phyloP scores from a whole-genome alignment of 1,140 invertebrate species.

The Rhyzopertha dominica region DNA sequence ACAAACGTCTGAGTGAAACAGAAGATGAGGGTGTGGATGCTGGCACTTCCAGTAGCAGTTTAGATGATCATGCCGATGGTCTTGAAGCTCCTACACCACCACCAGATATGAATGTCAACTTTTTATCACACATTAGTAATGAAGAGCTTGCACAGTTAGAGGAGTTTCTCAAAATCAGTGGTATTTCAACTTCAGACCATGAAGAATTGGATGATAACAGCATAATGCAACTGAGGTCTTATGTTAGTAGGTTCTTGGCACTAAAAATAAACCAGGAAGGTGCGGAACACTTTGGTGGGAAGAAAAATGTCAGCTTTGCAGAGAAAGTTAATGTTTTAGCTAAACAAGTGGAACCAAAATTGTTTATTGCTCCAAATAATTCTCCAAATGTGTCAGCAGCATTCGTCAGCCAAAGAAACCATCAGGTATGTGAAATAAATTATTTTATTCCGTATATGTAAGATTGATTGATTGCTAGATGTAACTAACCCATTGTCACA shows the following conservation, averaged over 20 bases:
- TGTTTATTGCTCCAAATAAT: conserved; percentile 59
- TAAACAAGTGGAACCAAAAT: conserved; percentile 41
- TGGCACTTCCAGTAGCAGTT: conserved; percentile 43
- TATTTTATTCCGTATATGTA: too few species aligned
- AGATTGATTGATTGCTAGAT: too few species aligned
- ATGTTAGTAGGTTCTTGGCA: conserved; percentile 59
- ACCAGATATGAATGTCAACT: conserved; percentile 23
- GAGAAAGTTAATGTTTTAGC: conserved; percentile 44
- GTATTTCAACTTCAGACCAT: conserved; percentile 60
- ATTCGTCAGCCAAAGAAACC: conserved; percentile 49
- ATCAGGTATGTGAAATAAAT: conserved; percentile 20
- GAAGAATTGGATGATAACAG: conserved; percentile 61
- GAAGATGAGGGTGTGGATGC: conserved; percentile 53
- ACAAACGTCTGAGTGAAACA: conserved; percentile 52
- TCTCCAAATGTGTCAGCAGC: conserved; percentile 65
- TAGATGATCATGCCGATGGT: conserved; percentile 47
- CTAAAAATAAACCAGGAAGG: conserved; percentile 55
- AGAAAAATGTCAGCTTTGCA: conserved; percentile 67
- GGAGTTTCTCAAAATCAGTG: conserved; percentile 68
- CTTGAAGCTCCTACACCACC: conserved; percentile 48
- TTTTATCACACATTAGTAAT: conserved; percentile 50
- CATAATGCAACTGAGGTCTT: conserved; percentile 62
- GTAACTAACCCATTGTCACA: too few species aligned
- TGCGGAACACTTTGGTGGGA: conserved; percentile 51
- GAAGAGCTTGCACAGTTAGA: conserved; percentile 64